Base-by-base conservation (phyloP, 2,113 vertebrate species). In the Bombycilla garrulus region DNA sequence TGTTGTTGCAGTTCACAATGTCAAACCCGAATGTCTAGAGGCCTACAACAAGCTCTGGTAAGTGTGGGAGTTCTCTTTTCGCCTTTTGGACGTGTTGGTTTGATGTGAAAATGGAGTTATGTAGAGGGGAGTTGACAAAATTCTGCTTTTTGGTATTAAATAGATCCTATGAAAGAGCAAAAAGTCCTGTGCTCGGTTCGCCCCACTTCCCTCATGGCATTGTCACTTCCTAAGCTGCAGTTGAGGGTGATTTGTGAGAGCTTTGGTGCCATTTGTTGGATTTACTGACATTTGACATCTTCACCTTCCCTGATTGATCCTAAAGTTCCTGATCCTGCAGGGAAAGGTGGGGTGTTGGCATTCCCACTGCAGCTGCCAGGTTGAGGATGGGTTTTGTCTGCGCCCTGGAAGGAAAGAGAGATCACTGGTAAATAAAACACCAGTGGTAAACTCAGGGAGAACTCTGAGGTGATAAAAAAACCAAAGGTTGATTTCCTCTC, bases 21-120 rank as follows among this genome's bases (percentile, higher is more conserved):
- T 99, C 92, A 99, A 99, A 96, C 99, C 99, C 13, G 99, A 99
- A 96, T 99, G 98, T 98, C 98, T 99, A 85, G 99, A 99, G 13
- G 98, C 97, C 79, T 99, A 99, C 98, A 99, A 99, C 98, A 98
- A 98, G 96, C 98, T 99, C 90, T 99, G 99, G 99, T 99, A 98
- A 98, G 99, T 98, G 51, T 56, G 25, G 0, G 3, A 70, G 11
- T 38, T 77, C 18, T 42, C 29, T 57, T 71, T 83, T 44, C 84
- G 28, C 21, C 3, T 56, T 66, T 74, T 31, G 29, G 17, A 24
- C 1, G 0, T 26, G 45, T 71, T 66, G 48, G 7, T 90, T 86
- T 56, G 56, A 48, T 65, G 70, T 82, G 48, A 60, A 90, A 82
- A 53, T 48, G 38, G 64, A 2, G 47, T 47, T 85, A 13, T 25